Evolutionary conservation across 1,140 invertebrate species (phyloP).

Genomic region (Brachionus koreanus): DNA sequence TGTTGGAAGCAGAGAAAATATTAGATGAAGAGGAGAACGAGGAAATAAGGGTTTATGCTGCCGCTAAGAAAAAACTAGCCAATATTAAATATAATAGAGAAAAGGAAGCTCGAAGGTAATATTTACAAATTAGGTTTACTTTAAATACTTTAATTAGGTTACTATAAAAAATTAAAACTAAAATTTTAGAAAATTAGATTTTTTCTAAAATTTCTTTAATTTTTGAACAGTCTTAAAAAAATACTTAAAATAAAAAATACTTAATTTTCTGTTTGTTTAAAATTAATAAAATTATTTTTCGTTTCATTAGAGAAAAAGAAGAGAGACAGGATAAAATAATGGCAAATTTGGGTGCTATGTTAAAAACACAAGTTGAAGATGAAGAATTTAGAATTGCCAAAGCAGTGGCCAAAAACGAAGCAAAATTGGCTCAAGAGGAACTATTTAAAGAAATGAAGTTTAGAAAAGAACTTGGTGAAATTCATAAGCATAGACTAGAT

Average conservation of each 20-base stretch:
- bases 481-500: slow-evolving; percentile 9
- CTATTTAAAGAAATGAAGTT: slow-evolving; percentile 10
- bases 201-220: too few relatives aligned
- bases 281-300: not conserved
- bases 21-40: slow-evolving; percentile 58
- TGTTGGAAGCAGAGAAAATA: slow-evolving; percentile 51
- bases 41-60: slow-evolving; percentile 57
- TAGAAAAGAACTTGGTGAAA: slow-evolving; percentile 1
- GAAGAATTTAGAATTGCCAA: slow-evolving; percentile 27
- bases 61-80: slow-evolving; percentile 57
- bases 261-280: too few relatives aligned
- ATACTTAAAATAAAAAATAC: too few relatives aligned
- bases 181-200: too few relatives aligned
- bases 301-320: slow-evolving; percentile 28
- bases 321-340: slow-evolving; percentile 19
- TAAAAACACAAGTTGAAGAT: slow-evolving; percentile 32
- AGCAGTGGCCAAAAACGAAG: slow-evolving; percentile 26
- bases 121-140: too few relatives aligned
- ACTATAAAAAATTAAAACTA: too few relatives aligned
- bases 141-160: too few relatives aligned
- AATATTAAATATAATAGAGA: slow-evolving; percentile 46
- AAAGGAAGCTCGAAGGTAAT: not conserved
- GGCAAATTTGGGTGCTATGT: slow-evolving; percentile 19
- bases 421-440: slow-evolving; percentile 39
- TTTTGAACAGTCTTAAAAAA: too few relatives aligned